Percentiles rank a stretch among this genome's conserved stretches.
Evolutionary conservation across 1,140 invertebrate species (phyloP).

Genomic region (Tetramorium alpestre): DNA sequence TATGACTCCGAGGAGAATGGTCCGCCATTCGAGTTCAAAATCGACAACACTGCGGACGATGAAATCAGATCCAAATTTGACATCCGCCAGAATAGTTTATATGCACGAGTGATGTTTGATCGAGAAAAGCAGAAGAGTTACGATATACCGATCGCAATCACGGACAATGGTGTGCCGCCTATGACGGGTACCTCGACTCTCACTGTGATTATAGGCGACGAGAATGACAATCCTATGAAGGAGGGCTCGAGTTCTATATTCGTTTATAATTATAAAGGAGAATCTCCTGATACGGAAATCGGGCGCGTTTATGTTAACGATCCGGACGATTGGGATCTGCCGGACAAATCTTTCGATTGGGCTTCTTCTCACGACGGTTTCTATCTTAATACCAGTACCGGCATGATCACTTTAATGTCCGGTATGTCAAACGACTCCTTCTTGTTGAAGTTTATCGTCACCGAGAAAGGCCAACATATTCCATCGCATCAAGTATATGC

Average conservation of each 20-base stretch:
- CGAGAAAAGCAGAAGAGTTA: constrained; percentile 95
- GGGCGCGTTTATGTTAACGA: constrained; percentile 96
- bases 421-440: constrained; percentile 90
- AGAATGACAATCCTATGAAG: constrained; percentile 95
- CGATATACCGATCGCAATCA: constrained; percentile 94
- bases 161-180: constrained; percentile 91
- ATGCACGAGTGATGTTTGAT: constrained; percentile 92
- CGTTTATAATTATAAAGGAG: constrained; percentile 95
- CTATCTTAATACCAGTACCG: constrained; percentile 89
- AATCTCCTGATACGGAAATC: constrained; percentile 91
- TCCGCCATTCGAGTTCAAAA: constrained; percentile 91
- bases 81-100: constrained; percentile 87
- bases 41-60: constrained; percentile 89
- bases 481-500: constrained; percentile 90
- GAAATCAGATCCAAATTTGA: constrained; percentile 91
- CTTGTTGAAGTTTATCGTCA: constrained; percentile 90
- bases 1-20: constrained; percentile 92
- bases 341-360: constrained; percentile 94
- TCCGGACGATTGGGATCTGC: constrained; percentile 96
- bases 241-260: constrained; percentile 94
- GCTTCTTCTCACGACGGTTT: constrained; percentile 87
- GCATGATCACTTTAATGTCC: constrained; percentile 93
- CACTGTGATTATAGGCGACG: constrained; percentile 95
- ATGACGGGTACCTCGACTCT: constrained; percentile 92
- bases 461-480: constrained; percentile 86